Evolutionary conservation across 1,140 invertebrate genomes (phyloP), one percentile per base, ranked within the genome.

Genomic region (Orussus abietinus): DNA sequence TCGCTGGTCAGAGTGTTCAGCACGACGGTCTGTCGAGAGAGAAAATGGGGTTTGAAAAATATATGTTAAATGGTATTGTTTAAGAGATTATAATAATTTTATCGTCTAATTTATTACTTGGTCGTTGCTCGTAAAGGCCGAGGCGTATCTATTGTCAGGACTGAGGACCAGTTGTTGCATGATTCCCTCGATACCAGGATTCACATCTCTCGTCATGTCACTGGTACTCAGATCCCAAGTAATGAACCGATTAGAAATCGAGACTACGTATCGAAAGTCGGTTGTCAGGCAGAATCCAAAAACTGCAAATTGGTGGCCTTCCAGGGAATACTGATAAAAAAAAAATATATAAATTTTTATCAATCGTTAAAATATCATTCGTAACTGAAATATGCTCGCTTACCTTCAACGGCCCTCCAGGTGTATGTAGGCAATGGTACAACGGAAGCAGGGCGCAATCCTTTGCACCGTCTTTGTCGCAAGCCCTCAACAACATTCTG

Each of bases 281-380:
- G 89, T 86, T 0, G 92, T 96, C 6, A 97, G 69, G 30, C 84
- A 86, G 53, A 98, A 93, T 7, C 89, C 93, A 70, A 97, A 98
- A 0, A 97, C 92, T 0, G 95, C 95, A 70, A 98, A 98, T 57
- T 94, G 92, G 75, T 98, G 95, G 2, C 93, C 94, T 76, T 98
- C 96, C 25, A 98, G 66, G 1, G 94, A 98, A 62, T 96, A 98
- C 84, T 92, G 69, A 12, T 22, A 3, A 30, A 50, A 29, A 49
- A 41, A 34, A 26, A 48, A n/a, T 47, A 42, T 37, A 37, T 31
- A 26, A 13, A 12, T 30, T 26, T 13, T n/a, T n/a, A n/a, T n/a
- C n/a, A n/a, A n/a, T n/a, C n/a, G n/a, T n/a, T n/a, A n/a, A n/a
- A n/a, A n/a, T n/a, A n/a, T n/a, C n/a, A n/a, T n/a, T n/a, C n/a